Conservation (phyloP, 2,888 invertebrate species). For the Netelia fuscicornis region DNA sequence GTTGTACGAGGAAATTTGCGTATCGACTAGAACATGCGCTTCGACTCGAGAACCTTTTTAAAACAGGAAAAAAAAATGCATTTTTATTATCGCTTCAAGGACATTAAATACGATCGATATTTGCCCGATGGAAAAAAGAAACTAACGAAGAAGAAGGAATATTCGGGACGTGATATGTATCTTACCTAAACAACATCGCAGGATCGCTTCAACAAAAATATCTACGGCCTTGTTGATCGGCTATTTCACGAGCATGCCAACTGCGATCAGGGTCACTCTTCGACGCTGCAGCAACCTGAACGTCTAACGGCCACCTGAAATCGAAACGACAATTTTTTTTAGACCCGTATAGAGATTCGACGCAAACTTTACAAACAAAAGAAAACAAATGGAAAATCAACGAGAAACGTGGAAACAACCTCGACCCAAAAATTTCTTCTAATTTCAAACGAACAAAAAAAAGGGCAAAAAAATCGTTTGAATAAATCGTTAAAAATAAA, state of each 20-base stretch:
- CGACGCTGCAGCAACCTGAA: slow-evolving; percentile 77
- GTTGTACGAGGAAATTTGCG: too few relatives aligned
- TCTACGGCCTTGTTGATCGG: slow-evolving; percentile 76
- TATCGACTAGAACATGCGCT: too few relatives aligned
- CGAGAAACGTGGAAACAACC: too few relatives aligned
- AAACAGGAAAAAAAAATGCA: too few relatives aligned
- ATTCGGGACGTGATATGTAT: background rate
- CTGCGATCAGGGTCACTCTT: slow-evolving; percentile 78
- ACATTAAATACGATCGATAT: too few relatives aligned
- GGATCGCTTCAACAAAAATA: slow-evolving; percentile 81
- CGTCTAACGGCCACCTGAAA: slow-evolving; percentile 82
- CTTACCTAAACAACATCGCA: slow-evolving; percentile 84
- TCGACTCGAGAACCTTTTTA: too few relatives aligned
- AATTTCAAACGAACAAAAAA: background rate
- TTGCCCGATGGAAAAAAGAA: background rate
- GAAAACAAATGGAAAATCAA: too few relatives aligned
- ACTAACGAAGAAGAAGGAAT: background rate
- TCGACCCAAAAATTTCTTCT: background rate
- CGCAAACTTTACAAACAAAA: background rate
- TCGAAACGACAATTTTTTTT: slow-evolving; percentile 23
- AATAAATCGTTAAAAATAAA: too few relatives aligned
- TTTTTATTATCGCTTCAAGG: too few relatives aligned
- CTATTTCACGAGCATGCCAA: slow-evolving; percentile 82
- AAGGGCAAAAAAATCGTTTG: background rate
- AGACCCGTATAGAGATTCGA: background rate